Evolutionary conservation across 1,140 invertebrate genomes (phyloP).

Genomic region (Protaetia brevitarsis): DNA sequence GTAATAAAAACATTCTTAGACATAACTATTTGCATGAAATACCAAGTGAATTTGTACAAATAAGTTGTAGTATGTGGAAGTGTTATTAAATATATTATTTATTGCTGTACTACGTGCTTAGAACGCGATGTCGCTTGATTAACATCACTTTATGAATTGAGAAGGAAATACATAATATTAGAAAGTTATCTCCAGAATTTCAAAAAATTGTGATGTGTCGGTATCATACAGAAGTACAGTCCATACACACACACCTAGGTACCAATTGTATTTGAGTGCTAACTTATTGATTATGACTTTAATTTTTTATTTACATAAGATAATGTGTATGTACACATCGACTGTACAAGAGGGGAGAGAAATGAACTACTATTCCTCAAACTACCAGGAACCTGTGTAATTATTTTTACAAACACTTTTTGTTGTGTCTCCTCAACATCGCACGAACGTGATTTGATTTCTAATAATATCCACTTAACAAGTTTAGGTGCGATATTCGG

Average conservation of each 20-base stretch:
- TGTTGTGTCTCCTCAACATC: background rate
- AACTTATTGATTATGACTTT: slow-evolving; percentile 5
- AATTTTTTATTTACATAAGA: background rate
- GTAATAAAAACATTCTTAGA: too few relatives aligned
- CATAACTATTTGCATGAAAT: too few relatives aligned
- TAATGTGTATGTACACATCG: background rate
- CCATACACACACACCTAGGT: background rate
- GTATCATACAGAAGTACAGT: background rate
- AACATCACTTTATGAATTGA: slow-evolving; percentile 6
- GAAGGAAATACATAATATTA: background rate
- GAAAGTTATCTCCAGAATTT: slow-evolving; percentile 12
- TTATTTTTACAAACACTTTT: background rate
- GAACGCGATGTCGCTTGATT: background rate
- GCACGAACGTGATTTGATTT: background rate
- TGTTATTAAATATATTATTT: background rate
- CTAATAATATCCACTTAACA: background rate
- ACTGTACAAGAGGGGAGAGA: background rate
- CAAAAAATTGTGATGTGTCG: background rate
- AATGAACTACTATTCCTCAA: background rate
- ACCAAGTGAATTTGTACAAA: too few relatives aligned
- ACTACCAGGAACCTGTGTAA: background rate
- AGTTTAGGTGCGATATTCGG: background rate
- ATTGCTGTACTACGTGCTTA: background rate
- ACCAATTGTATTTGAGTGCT: background rate
- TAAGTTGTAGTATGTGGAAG: too few relatives aligned